These are phyloP conservation scores for Mola mola DNA, from an alignment of 2,113 vertebrate species.

Conservation along the genomic window DNA sequence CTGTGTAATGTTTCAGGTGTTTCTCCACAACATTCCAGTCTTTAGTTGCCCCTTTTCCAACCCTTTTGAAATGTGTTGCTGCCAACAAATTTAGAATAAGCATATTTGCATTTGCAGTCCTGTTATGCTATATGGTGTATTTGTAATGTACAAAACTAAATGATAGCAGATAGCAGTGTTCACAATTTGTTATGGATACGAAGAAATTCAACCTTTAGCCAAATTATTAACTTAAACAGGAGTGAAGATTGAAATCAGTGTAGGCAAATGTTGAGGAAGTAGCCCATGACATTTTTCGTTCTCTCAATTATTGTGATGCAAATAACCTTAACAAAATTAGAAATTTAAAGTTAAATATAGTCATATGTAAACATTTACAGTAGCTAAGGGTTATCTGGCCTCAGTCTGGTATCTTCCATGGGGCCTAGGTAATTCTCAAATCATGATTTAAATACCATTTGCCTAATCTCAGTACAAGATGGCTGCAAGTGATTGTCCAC, in stretches of 20 bases:
- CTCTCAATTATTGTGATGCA: constrained; percentile 16
- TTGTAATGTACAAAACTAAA: too few species aligned
- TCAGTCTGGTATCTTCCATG: constrained; percentile 23
- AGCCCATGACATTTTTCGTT: not conserved
- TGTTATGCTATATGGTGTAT: not conserved
- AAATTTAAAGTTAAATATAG: constrained; percentile 34
- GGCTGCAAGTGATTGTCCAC: constrained; percentile 57
- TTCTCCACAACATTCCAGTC: too few species aligned
- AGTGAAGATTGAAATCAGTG: constrained; percentile 2
- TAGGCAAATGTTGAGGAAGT: not conserved
- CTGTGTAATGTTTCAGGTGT: too few species aligned
- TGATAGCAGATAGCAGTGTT: too few species aligned
- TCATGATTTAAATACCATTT: constrained; percentile 68
- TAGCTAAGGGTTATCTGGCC: constrained; percentile 38
- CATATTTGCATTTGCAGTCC: too few species aligned
- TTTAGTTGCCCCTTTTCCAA: too few species aligned
- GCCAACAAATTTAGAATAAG: too few species aligned
- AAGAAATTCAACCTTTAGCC: not conserved
- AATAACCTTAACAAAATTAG: constrained; percentile 4
- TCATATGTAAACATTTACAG: constrained; percentile 24
- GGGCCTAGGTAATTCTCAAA: constrained; percentile 27
- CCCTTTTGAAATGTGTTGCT: too few species aligned
- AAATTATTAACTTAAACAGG: not conserved
- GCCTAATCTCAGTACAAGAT: constrained; percentile 70
- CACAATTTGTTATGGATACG: too few species aligned